Evolutionary conservation across 2,113 vertebrate genomes (phyloP).

Genomic region (Scophthalmus maximus): DNA sequence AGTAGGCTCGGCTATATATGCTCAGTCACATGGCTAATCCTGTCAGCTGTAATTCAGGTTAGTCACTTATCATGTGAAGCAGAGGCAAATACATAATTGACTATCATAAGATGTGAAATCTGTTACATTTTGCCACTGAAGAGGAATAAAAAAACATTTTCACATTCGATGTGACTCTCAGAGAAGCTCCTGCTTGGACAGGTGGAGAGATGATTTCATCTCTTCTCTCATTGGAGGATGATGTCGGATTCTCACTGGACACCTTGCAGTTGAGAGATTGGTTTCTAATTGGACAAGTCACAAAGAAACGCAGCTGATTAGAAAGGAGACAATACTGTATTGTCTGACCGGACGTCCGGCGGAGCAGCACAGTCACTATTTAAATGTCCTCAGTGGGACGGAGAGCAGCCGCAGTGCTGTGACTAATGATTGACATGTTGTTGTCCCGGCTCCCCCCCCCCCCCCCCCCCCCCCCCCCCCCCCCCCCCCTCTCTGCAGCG

Average conservation of each 20-base stretch:
- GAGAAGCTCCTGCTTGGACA: neutral
- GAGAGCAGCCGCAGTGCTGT: slow-evolving; percentile 14
- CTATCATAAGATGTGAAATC: neutral
- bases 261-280: no score
- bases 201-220: neutral
- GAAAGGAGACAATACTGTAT: neutral
- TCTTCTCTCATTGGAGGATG: neutral
- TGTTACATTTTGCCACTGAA: neutral
- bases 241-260: no score
- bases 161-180: neutral
- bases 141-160: no score
- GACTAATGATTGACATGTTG: slow-evolving; percentile 18
- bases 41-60: slow-evolving; percentile 26
- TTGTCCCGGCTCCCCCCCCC: neutral
- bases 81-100: slow-evolving; percentile 18
- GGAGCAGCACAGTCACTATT: neutral
- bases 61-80: slow-evolving; percentile 10
- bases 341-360: neutral
- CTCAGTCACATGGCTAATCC: neutral
- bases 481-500: slow-evolving; percentile 4
- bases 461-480: neutral
- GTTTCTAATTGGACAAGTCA: neutral
- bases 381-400: neutral
- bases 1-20: neutral
- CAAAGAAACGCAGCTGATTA: neutral